Base-by-base conservation (phyloP, 1,140 invertebrate genomes). In the Drosophila azteca region DNA sequence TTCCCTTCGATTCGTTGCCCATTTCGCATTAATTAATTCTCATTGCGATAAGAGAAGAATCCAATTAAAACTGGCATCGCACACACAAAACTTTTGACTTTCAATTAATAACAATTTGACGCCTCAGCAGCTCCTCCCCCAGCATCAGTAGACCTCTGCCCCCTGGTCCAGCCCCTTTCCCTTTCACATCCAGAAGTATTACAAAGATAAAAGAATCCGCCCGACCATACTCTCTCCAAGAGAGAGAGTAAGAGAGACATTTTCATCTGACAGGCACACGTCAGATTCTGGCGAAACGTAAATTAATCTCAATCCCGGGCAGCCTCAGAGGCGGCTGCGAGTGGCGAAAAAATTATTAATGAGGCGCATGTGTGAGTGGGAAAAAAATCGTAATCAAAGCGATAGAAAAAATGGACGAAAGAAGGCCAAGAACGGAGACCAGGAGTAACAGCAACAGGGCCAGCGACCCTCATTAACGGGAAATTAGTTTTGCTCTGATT, bases 61-160 rank as follows among this genome's bases (percentile, higher is more conserved):
- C 83, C 78, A 85, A 85, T 85, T 85, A 85, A 85, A 85, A 85
- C 60, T 63, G 73, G 17, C 50, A 66, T 50, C 57, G 60, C 61
- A 48, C 35, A 20, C 51, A 20, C 51, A 43, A 49, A 69, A 74
- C 66, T 87, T 87, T 79, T 82, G 82, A 87, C 79, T 88, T 87
- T 87, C 79, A 90, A 90, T 90, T 90, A 90, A 90, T 90, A 88
- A 90, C 79, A 90, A 90, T 90, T 90, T 81, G 74, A 90, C 77
- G 88, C 77, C 43, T 71, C 51, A 73, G 71, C 71, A 76, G 63
- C 22, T 69, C 11, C 51, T 43, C n/a, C 24, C 35, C 17, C 9
- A 29, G 2, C n/a, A 41, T 17, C 46, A 71, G 57, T 48, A 52
- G 44, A 48, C 43, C 20, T 4, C 8, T 39, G 29, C 1, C 17